Conservation (phyloP, 2,113 vertebrate species). For the Panthera leo region DNA sequence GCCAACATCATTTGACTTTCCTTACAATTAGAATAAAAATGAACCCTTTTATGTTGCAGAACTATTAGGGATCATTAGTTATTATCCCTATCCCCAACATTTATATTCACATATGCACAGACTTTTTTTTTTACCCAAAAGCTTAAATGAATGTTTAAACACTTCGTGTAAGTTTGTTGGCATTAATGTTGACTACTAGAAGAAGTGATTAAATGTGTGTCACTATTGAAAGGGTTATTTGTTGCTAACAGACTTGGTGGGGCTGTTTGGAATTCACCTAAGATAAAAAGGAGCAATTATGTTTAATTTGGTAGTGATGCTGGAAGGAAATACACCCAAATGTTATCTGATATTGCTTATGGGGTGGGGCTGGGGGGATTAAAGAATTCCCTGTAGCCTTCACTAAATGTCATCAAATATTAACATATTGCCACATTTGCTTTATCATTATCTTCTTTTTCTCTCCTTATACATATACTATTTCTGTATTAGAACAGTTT, state of each 20-base stretch:
- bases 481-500: neutral
- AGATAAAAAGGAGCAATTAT: neutral
- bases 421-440: neutral
- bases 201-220: constrained; percentile 10
- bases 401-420: neutral
- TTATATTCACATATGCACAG: neutral
- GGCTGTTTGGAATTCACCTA: neutral
- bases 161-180: neutral
- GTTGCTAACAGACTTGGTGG: neutral
- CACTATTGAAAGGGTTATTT: neutral
- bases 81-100: neutral
- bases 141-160: neutral
- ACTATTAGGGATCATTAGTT: neutral
- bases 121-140: neutral
- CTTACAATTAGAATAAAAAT: neutral
- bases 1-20: neutral
- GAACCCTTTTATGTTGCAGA: neutral
- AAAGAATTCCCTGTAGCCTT: neutral
- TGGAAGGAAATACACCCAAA: neutral
- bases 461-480: neutral
- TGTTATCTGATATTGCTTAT: neutral
- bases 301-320: neutral
- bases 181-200: neutral
- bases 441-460: neutral
- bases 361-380: neutral